A percentile compares a stretch with the other conserved stretches of the same genome.
phyloP scores from a whole-genome alignment of 2,888 invertebrate genomes.

The Microplitis deprimator region DNA sequence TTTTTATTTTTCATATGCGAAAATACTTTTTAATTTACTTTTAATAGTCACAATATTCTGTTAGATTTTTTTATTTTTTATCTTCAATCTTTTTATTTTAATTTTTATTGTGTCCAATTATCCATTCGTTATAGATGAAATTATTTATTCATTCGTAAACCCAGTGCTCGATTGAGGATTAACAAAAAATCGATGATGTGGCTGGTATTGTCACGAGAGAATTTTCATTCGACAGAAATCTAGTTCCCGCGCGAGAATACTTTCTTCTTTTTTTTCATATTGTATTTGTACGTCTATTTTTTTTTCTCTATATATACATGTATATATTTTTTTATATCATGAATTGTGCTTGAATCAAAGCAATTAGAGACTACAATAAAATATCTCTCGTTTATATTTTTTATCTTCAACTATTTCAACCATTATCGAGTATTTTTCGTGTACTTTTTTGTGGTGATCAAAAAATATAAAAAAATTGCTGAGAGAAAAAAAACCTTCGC shows the following conservation, averaged over 20 bases:
- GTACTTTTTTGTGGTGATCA: background rate
- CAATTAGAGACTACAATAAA: slow-evolving; percentile 3
- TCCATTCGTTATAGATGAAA: background rate
- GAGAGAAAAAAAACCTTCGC: background rate
- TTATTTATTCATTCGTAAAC: background rate
- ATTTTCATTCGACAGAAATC: slow-evolving; percentile 47
- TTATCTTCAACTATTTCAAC: slow-evolving; percentile 4
- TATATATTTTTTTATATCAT: slow-evolving; percentile 16
- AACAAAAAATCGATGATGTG: background rate
- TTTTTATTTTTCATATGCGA: background rate
- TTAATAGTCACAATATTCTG: background rate
- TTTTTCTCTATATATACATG: slow-evolving; percentile 22
- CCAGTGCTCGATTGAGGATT: background rate
- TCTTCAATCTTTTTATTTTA: background rate
- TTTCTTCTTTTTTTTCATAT: slow-evolving; percentile 17
- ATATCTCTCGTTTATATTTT: slow-evolving; percentile 3
- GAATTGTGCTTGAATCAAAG: background rate
- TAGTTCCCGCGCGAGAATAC: slow-evolving; percentile 23
- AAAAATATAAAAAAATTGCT: background rate
- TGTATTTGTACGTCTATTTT: background rate
- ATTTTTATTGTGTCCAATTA: background rate
- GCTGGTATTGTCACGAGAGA: background rate
- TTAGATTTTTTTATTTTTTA: background rate
- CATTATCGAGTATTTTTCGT: background rate
- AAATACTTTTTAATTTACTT: slow-evolving; percentile 2